Evolutionary conservation across 2,797 vertebrate genomes (phyloP), one percentile per base, ranked within the genome.

Genomic region (Chaenodraco wilsoni): DNA sequence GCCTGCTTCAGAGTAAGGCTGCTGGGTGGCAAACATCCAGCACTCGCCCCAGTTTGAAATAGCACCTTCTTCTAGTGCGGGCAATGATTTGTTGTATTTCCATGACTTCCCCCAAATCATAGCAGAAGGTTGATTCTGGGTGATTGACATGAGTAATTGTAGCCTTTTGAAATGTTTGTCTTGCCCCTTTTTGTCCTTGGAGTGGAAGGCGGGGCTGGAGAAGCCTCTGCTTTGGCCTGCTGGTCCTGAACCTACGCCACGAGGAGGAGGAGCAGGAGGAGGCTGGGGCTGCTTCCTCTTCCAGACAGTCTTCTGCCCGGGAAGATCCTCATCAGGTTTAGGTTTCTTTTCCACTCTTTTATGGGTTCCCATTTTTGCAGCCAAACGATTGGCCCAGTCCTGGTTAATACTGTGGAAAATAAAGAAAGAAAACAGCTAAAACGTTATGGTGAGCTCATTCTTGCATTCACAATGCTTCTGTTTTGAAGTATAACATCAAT

Each of bases 51-150:
- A 93, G 46, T 82, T 62, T 51, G 79, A 65, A 5, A 3, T 16
- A 43, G 33, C 2, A 1, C 54, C 79, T 48, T 89, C 76, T 54
- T 70, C 72, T 72, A 69, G 45, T 67, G 66, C 2, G 3, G 72
- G 76, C 64, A 88, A 84, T 16, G 72, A 57, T 33, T 91, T 88
- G 16, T 84, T 87, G 72, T 84, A 89, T 74, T 85, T 91, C 91
- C 91, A 94, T 46, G 90, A 88, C 48, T 91, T 90, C 0, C 85
- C 81, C 91, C 91, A 94, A 13, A 85, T 56, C 85, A 89, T 76
- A 15, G 69, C 10, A 40, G 68, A 84, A 10, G 91, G 90, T 31
- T 87, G 87, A 51, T 49, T 85, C 61, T 85, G 65, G n/a, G 49
- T 79, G 57, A 94, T 66, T 23, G 9, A 72, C 59, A 71, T 55